Percentiles rank a stretch among this genome's conserved stretches.
phyloP scores from a whole-genome alignment of 2,888 invertebrate species.

The Drosophila prostipennis region DNA sequence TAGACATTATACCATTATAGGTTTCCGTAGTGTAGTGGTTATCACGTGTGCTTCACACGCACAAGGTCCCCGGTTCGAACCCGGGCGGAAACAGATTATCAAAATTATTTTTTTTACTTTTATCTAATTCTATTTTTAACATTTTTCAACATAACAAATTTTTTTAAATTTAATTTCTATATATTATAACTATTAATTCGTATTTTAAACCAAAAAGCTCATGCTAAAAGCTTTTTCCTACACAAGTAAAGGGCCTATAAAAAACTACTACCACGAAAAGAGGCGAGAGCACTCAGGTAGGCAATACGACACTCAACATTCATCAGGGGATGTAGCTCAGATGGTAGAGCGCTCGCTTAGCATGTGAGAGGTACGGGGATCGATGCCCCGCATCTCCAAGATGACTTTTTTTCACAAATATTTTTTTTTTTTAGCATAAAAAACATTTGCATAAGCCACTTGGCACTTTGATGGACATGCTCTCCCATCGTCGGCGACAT shows the following conservation, averaged over 20 bases:
- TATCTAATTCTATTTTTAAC: neutral
- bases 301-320: rapidly evolving
- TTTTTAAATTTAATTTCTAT: neutral
- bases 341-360: slow-evolving; percentile 85
- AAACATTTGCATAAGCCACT: slow-evolving; percentile 10
- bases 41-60: slow-evolving; percentile 84
- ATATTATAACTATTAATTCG: too few relatives aligned
- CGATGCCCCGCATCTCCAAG: slow-evolving; percentile 84
- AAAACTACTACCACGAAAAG: neutral
- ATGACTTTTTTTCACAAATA: neutral
- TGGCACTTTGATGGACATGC: slow-evolving; percentile 32
- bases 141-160: neutral
- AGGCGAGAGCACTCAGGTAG: slow-evolving; percentile 2
- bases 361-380: slow-evolving; percentile 84
- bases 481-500: slow-evolving; percentile 22
- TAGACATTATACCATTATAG: neutral
- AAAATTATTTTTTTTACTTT: neutral
- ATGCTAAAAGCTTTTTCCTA: slow-evolving; percentile 37
- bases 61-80: slow-evolving; percentile 84
- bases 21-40: slow-evolving; percentile 84
- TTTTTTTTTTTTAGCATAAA: slow-evolving; percentile 1
- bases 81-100: slow-evolving; percentile 82
- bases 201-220: slow-evolving; percentile 23
- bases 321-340: slow-evolving; percentile 84
- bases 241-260: slow-evolving; percentile 7